Percentiles rank a stretch among this genome's conserved stretches.
Conservation (phyloP, 2,113 vertebrate species). For the Oreochromis spilurus region DNA sequence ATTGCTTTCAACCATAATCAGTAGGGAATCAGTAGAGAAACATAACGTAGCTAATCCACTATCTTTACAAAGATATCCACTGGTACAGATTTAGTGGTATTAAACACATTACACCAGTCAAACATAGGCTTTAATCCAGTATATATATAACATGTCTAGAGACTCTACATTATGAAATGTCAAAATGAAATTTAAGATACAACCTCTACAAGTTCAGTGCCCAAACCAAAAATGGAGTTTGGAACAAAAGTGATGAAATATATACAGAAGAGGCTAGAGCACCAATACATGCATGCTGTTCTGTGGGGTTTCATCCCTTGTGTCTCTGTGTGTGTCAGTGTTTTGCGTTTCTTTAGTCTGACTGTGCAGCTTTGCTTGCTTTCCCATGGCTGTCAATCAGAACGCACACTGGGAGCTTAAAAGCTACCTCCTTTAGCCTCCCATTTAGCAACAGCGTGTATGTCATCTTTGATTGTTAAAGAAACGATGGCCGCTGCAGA, state of each 20-base stretch:
- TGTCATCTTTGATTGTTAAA: neutral
- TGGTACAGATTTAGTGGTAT: neutral
- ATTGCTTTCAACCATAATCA: neutral
- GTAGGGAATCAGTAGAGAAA: neutral
- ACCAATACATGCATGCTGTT: neutral
- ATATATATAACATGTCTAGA: neutral
- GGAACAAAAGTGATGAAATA: neutral
- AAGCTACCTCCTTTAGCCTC: neutral
- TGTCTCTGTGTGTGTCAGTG: neutral
- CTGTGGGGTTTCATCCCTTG: neutral
- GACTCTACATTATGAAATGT: neutral
- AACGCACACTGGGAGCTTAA: neutral
- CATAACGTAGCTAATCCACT: neutral
- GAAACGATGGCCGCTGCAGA: neutral
- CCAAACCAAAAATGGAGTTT: neutral
- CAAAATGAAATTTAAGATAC: neutral
- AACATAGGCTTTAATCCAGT: neutral
- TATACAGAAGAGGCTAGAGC: neutral
- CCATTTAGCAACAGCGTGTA: neutral
- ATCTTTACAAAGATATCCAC: neutral
- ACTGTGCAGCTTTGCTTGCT: constrained; percentile 16
- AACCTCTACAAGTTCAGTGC: neutral
- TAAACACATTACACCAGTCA: neutral
- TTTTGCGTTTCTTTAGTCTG: neutral
- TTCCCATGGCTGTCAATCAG: constrained; percentile 30